phyloP scores from a whole-genome alignment of 2,888 invertebrate species.

The Xiphydria camelus region DNA sequence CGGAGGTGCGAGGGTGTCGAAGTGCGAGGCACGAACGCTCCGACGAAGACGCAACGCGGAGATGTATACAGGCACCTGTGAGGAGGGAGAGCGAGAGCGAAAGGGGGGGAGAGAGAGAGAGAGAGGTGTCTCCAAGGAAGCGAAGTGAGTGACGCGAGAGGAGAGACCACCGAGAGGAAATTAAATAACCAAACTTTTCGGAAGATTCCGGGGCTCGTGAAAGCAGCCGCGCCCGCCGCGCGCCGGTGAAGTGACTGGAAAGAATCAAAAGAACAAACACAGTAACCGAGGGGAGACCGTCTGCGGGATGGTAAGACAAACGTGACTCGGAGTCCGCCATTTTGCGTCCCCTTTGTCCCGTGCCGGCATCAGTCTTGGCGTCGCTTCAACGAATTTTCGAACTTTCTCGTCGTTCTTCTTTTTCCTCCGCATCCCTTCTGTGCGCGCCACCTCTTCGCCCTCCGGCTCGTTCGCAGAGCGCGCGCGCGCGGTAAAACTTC shows the following conservation, averaged over 20 bases:
- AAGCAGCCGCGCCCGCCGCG: constrained; percentile 17
- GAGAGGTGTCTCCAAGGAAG: neutral
- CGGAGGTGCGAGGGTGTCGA: too few species aligned
- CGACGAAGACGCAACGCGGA: too few species aligned
- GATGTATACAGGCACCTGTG: too few species aligned
- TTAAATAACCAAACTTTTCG: constrained; percentile 53
- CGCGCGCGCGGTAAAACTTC: too few species aligned
- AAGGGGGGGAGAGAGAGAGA: neutral
- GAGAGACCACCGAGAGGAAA: constrained; percentile 30
- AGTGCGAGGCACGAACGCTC: too few species aligned
- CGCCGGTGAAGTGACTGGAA: constrained; percentile 40
- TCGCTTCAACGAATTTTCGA: constrained; percentile 47
- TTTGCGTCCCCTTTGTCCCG: constrained; percentile 39
- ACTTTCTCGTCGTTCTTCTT: constrained; percentile 36
- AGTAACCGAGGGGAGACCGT: constrained; percentile 24
- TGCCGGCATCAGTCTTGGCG: constrained; percentile 37
- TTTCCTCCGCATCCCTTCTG: constrained; percentile 14
- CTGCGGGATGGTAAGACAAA: constrained; percentile 51
- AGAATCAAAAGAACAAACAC: constrained; percentile 53
- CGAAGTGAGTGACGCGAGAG: neutral
- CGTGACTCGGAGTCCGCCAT: constrained; percentile 47
- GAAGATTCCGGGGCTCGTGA: constrained; percentile 31
- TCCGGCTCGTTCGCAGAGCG: constrained; percentile 1
- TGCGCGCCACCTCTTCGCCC: constrained; percentile 1
- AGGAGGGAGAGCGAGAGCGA: too few species aligned